phyloP scores from a whole-genome alignment of 2,888 invertebrate genomes.

The Anthrax anthrax region DNA sequence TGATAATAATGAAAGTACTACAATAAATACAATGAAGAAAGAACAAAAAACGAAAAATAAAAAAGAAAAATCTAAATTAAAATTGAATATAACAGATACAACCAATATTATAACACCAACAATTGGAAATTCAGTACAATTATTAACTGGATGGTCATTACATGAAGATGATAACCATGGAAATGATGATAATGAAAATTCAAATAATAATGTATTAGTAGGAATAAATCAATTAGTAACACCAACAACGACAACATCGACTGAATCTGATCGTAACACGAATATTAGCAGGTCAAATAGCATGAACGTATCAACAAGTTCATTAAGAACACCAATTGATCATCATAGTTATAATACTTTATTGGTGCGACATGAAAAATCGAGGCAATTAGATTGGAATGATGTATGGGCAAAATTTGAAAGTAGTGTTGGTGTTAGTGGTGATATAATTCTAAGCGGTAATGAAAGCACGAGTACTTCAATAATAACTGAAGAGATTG shows the following conservation, averaged over 20 bases:
- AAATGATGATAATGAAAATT: constrained; percentile 3
- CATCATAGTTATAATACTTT: constrained; percentile 30
- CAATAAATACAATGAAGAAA: neutral
- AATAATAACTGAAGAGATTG: neutral
- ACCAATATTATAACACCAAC: neutral
- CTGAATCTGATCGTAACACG: neutral
- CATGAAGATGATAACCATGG: constrained; percentile 2
- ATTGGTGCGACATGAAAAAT: constrained; percentile 27
- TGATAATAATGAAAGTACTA: neutral
- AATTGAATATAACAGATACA: neutral
- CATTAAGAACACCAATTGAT: constrained; percentile 24
- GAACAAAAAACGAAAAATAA: neutral
- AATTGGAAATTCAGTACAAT: constrained; percentile 5
- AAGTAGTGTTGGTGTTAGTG: constrained; percentile 21
- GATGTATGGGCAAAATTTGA: constrained; percentile 43
- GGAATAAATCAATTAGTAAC: neutral
- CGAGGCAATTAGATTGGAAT: constrained; percentile 30
- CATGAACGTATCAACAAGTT: constrained; percentile 22
- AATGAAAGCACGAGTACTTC: constrained; percentile 30
- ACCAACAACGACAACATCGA: neutral
- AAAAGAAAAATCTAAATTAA: neutral
- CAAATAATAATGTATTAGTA: neutral
- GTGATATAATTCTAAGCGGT: constrained; percentile 24
- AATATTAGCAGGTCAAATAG: constrained; percentile 27
- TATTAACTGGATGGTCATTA: constrained; percentile 2